Conservation (phyloP, 2,113 vertebrate genomes). For the Melierax canorus region DNA sequence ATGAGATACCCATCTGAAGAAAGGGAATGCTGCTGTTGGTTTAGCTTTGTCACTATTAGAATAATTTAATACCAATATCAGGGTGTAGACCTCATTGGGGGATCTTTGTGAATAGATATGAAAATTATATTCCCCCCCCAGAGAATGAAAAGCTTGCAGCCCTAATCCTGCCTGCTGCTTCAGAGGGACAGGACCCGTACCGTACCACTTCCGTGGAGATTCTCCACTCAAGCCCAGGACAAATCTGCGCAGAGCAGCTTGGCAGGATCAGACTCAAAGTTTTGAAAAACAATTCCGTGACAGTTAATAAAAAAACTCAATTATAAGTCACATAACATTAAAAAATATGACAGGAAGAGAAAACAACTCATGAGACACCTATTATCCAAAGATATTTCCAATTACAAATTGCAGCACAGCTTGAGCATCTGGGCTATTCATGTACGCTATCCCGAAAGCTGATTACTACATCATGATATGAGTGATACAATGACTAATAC, state of each 20-base stretch:
- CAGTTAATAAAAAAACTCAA: conserved; percentile 21
- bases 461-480: conserved; percentile 63
- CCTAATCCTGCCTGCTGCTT: not conserved
- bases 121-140: not conserved
- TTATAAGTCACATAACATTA: conserved; percentile 39
- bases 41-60: not conserved
- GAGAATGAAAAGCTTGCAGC: not conserved
- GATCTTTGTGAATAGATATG: not conserved
- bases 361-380: conserved; percentile 49
- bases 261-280: not conserved
- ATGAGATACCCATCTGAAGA: not conserved
- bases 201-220: not conserved
- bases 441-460: conserved; percentile 1
- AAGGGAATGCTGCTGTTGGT: not conserved
- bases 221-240: not conserved
- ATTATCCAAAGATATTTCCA: conserved; percentile 60
- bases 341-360: conserved; percentile 12
- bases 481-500: conserved; percentile 63
- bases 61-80: not conserved
- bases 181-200: not conserved
- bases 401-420: conserved; percentile 54
- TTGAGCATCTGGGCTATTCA: conserved; percentile 50
- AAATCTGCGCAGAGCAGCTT: not conserved
- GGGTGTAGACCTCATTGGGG: not conserved
- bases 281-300: not conserved